These are phyloP conservation scores for Thera obeliscata DNA, from an alignment of 2,888 invertebrate species.

Conservation along the genomic window DNA sequence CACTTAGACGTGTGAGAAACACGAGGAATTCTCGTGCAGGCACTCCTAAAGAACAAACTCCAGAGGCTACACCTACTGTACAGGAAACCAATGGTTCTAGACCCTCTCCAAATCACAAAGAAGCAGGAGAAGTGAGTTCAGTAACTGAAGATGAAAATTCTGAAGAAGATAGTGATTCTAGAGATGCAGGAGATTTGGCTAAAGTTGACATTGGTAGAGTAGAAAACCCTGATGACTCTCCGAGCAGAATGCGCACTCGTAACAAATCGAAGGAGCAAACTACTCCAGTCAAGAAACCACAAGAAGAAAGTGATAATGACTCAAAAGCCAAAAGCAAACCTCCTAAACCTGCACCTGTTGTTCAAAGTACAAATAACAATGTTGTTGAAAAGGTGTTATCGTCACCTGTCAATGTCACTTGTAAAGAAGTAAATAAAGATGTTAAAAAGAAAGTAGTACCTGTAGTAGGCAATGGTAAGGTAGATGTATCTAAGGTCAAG, in stretches of 20 bases:
- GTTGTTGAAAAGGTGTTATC: constrained; percentile 67
- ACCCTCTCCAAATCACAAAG: constrained; percentile 88
- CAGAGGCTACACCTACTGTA: constrained; percentile 83
- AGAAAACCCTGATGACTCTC: constrained; percentile 91
- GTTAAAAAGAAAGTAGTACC: constrained; percentile 70
- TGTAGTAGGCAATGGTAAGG: constrained; percentile 68
- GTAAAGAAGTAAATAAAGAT: constrained; percentile 56
- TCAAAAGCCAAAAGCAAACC: constrained; percentile 69
- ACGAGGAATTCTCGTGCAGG: constrained; percentile 94
- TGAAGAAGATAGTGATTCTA: constrained; percentile 97
- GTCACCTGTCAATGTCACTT: constrained; percentile 58
- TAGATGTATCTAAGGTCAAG: constrained; percentile 83
- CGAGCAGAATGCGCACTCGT: constrained; percentile 94
- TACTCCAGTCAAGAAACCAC: constrained; percentile 77
- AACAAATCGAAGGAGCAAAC: constrained; percentile 92
- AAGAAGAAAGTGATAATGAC: constrained; percentile 81
- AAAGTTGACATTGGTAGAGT: constrained; percentile 92
- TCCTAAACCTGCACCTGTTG: constrained; percentile 65
- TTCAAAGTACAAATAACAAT: constrained; percentile 76
- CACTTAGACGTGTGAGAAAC: constrained; percentile 93
- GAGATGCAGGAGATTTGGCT: constrained; percentile 91
- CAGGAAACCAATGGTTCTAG: constrained; percentile 82
- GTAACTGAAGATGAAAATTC: constrained; percentile 96
- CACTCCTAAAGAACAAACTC: constrained; percentile 89
- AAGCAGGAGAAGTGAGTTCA: constrained; percentile 89